Evolutionary conservation across 1,140 invertebrate species (phyloP), one percentile per base, ranked within the genome.

Genomic region (Stegodyphus mimosarum): DNA sequence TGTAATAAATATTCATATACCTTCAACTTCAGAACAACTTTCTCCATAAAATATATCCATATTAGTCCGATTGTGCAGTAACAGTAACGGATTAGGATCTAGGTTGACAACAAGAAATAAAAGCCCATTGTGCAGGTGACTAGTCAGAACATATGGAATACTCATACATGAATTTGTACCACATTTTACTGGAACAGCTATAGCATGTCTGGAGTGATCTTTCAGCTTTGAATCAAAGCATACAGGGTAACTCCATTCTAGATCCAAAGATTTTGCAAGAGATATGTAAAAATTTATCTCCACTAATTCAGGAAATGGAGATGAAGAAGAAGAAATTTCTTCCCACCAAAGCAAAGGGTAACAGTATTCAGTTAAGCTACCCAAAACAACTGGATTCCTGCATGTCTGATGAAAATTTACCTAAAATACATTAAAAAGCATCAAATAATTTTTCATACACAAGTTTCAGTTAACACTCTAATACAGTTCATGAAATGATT

Each of bases 11-110:
- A 33, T 33, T 33, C 1, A 33, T 33, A 33, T 87, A 83, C 73
- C 69, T 55, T 71, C 66, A 69, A 66, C 33, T 9, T 15, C 48
- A 10, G 15, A n/a, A 67, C 7, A 71, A 67, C 60, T 72, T 83
- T 87, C 77, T 2, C 80, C 84, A 84, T 76, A 87, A 73, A n/a
- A 69, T 51, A 84, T 63, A 70, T 77, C 71, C 64, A 92, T 92
- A 66, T 67, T 67, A 70, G 86, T 87, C 6, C 89, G 88, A 87
- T 93, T 93, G 86, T 92, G 90, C 49, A 93, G 90, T 7, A 91
- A 88, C 15, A 93, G 86, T 84, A 93, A 92, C 18, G 94, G 94
- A 89, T 92, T 90, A 11, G 91, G 87, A 88, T 94, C 93, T 69
- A 90, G 88, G 87, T 93, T 91, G 52, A 94, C 89, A 49, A 92